Evolutionary conservation across 2,888 invertebrate genomes (phyloP).

Genomic region (Andrena chrysosceles): DNA sequence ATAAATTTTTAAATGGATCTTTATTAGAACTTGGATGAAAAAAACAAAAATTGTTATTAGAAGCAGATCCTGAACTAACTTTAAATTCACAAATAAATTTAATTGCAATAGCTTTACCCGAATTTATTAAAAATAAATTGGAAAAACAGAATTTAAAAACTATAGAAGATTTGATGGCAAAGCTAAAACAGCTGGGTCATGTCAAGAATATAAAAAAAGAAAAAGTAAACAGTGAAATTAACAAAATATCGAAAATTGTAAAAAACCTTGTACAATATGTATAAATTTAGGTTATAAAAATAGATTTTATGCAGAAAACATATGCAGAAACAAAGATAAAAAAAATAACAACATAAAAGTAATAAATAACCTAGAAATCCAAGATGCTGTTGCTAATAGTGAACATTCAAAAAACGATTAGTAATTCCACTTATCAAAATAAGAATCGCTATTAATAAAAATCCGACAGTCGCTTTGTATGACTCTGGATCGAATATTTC

Average conservation of each 20-base stretch:
- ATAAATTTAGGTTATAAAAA: constrained; percentile 10
- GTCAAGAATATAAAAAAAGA: neutral
- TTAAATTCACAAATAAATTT: constrained; percentile 64
- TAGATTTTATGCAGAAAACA: constrained; percentile 8
- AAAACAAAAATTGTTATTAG: constrained; percentile 63
- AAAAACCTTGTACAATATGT: neutral
- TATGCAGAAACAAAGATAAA: constrained; percentile 4
- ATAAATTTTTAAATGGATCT: constrained; percentile 5
- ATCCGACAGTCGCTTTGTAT: neutral
- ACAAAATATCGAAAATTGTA: neutral
- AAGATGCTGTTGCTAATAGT: neutral
- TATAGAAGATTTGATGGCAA: constrained; percentile 4
- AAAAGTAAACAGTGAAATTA: neutral
- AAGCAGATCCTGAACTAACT: constrained; percentile 57
- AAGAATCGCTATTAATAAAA: constrained; percentile 1
- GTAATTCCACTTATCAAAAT: constrained; percentile 9
- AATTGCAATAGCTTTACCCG: constrained; percentile 59
- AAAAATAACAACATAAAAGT: constrained; percentile 6
- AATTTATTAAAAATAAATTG: constrained; percentile 43
- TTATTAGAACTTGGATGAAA: constrained; percentile 65
- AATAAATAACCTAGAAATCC: constrained; percentile 13
- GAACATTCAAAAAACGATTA: constrained; percentile 7
- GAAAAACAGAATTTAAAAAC: constrained; percentile 1
- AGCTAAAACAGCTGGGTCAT: neutral
- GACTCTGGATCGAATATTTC: constrained; percentile 2